These are phyloP conservation scores for Orycteropus afer DNA, from an alignment of 2,113 vertebrate genomes.

Conservation along the genomic window DNA sequence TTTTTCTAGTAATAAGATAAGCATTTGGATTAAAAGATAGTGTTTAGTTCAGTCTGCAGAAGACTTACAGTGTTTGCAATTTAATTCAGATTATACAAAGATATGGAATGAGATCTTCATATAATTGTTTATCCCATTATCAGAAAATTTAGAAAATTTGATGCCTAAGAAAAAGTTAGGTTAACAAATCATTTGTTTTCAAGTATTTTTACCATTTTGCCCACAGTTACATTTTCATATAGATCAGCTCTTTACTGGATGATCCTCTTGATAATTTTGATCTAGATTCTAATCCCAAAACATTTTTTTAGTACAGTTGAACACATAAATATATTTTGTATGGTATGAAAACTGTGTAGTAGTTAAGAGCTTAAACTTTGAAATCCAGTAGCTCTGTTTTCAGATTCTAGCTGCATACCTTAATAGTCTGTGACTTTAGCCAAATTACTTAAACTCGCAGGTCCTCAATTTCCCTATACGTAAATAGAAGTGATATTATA, in stretches of 20 bases:
- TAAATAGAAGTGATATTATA: too few relatives aligned
- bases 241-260: too few relatives aligned
- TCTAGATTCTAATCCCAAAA: background rate
- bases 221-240: background rate
- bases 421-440: background rate
- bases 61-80: background rate
- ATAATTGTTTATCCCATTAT: background rate
- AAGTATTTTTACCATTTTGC: background rate
- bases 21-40: background rate
- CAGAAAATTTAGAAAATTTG: background rate
- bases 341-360: background rate
- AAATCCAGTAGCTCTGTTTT: background rate
- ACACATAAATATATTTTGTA: background rate
- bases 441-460: too few relatives aligned
- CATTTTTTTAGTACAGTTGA: background rate
- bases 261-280: background rate
- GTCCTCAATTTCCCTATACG: too few relatives aligned
- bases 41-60: constrained; percentile 6
- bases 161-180: constrained; percentile 12
- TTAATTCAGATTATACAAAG: background rate
- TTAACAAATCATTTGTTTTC: background rate
- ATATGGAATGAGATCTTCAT: background rate
- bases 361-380: background rate
- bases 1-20: background rate
- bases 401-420: background rate